phyloP scores from a whole-genome alignment of 53 echinoderm and acorn worm genomes.

The Paracentrotus lividus region DNA sequence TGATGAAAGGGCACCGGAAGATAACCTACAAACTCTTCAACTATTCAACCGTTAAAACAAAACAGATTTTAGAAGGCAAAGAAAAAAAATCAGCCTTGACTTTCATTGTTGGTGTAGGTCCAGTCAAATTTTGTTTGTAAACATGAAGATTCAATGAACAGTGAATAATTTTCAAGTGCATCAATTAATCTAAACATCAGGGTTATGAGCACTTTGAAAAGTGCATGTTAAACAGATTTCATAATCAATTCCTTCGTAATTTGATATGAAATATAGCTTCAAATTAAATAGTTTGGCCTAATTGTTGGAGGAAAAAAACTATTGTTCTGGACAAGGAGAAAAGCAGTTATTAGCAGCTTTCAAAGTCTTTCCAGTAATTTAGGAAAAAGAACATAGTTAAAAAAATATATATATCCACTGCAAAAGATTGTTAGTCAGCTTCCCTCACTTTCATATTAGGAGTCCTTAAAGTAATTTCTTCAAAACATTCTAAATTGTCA shows the following conservation, averaged over 20 bases:
- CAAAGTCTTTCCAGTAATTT: no score
- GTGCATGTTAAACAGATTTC: neutral
- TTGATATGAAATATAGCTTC: no score
- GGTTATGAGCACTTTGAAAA: neutral
- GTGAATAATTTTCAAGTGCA: neutral
- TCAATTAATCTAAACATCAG: constrained; percentile 8
- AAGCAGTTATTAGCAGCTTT: no score
- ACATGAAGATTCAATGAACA: neutral
- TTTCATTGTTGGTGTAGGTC: neutral
- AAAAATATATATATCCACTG: no score
- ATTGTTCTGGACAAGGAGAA: no score
- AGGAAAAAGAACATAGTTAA: no score
- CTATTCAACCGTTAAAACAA: neutral
- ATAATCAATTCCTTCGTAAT: neutral
- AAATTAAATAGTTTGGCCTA: no score
- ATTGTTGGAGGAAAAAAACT: no score
- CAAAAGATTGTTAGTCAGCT: no score
- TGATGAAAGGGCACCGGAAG: neutral
- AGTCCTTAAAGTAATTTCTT: no score
- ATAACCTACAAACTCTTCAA: constrained; percentile 9
- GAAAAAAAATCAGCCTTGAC: neutral
- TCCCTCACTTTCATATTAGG: no score
- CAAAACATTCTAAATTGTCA: no score
- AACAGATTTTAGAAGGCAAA: neutral
- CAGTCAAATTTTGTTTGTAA: neutral